phyloP scores from a whole-genome alignment of 2,888 invertebrate species.

The Lepidocyrtinus sp. region DNA sequence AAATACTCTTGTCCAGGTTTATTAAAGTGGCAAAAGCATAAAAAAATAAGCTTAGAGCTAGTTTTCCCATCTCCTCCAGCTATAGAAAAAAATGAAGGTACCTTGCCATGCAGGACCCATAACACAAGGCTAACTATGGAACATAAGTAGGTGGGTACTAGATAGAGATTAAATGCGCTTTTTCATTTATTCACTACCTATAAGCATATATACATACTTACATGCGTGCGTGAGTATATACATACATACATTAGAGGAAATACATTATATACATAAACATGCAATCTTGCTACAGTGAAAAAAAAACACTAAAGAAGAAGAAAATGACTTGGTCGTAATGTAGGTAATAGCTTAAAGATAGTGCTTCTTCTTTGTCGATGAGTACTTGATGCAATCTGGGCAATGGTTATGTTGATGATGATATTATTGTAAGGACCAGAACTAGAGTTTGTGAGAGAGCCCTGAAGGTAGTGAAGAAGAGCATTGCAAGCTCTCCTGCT shows the following conservation, averaged over 20 bases:
- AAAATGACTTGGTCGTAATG: conserved; percentile 29
- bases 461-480: conserved; percentile 58
- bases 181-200: neutral
- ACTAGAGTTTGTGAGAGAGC: conserved; percentile 45
- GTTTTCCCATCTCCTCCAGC: neutral
- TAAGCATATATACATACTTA: neutral
- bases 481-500: conserved; percentile 42
- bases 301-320: conserved; percentile 10
- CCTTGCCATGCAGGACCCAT: too few species aligned
- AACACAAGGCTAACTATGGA: neutral
- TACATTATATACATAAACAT: conserved; percentile 3
- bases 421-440: conserved; percentile 41
- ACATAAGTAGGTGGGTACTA: neutral
- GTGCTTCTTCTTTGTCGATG: conserved; percentile 9
- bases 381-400: conserved; percentile 37
- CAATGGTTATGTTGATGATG: conserved; percentile 5
- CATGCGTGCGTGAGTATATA: too few species aligned
- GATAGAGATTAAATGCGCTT: neutral
- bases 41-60: neutral
- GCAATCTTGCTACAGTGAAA: conserved; percentile 5
- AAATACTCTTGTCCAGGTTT: neutral
- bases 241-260: too few species aligned
- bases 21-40: neutral
- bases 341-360: conserved; percentile 17
- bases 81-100: neutral